phyloP scores from a whole-genome alignment of 1,140 invertebrate genomes.

The Ditylenchus dipsaci region DNA sequence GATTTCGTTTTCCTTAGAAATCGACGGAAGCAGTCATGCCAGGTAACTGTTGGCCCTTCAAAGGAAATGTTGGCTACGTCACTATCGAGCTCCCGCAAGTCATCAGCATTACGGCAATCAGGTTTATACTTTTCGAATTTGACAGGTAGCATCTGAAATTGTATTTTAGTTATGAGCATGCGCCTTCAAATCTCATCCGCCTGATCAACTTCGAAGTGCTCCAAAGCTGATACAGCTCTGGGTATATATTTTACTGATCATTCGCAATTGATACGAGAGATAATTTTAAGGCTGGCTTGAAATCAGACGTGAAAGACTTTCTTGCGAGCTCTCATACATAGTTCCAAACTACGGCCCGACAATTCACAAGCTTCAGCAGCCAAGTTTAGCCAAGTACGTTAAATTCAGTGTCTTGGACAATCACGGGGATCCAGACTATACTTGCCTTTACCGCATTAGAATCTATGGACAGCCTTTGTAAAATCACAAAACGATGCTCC shows the following conservation, averaged over 20 bases:
- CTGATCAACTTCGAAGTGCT: not conserved
- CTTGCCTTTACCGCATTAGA: not conserved
- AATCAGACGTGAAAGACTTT: not conserved
- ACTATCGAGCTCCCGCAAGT: not conserved
- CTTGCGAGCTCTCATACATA: not conserved
- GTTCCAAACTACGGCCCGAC: not conserved
- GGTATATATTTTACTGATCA: not conserved
- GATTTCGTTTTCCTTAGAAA: not conserved
- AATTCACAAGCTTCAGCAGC: not conserved
- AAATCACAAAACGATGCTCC: not conserved
- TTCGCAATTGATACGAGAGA: not conserved
- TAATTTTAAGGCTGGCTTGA: not conserved
- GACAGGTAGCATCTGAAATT: no score
- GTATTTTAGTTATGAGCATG: not conserved
- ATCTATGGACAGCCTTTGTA: not conserved
- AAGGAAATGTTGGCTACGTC: not conserved
- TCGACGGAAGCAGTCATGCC: not conserved
- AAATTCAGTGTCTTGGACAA: not conserved
- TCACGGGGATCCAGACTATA: not conserved
- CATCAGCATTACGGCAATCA: not conserved
- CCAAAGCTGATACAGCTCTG: not conserved
- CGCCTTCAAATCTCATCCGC: not conserved
- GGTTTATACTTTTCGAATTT: no score
- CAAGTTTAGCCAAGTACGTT: not conserved
- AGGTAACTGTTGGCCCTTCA: not conserved